Percentiles rank a stretch among this genome's conserved stretches.
phyloP scores from a whole-genome alignment of 2,113 vertebrate species.

The Sinocyclocheilus maitianheensis region DNA sequence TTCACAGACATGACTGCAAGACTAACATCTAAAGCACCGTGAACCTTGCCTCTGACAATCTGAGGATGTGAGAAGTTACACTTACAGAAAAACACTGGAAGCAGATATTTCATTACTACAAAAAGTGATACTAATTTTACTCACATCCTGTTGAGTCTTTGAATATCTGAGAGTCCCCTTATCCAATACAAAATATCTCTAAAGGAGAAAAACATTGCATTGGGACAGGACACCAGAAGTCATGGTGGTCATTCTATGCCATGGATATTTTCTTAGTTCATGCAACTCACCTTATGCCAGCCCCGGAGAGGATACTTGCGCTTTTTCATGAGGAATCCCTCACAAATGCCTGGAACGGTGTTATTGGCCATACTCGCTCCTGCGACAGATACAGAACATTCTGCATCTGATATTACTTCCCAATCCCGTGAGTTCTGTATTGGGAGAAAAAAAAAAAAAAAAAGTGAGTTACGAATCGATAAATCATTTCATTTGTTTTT shows the following conservation, averaged over 20 bases:
- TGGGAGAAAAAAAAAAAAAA: neutral
- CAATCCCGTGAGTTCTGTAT: slow-evolving; percentile 82
- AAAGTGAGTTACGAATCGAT: neutral
- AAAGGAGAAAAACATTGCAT: slow-evolving; percentile 22
- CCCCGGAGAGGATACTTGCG: slow-evolving; percentile 95
- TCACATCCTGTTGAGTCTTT: slow-evolving; percentile 88
- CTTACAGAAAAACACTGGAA: neutral
- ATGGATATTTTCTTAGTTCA: neutral
- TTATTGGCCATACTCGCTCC: slow-evolving; percentile 63
- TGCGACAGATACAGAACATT: slow-evolving; percentile 5
- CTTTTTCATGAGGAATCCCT: slow-evolving; percentile 92
- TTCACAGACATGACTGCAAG: slow-evolving; percentile 92
- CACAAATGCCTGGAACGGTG: slow-evolving; percentile 76
- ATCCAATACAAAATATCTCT: slow-evolving; percentile 91
- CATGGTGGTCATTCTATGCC: neutral
- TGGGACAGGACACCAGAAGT: neutral
- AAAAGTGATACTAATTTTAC: slow-evolving; percentile 55
- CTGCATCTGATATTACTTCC: slow-evolving; percentile 86
- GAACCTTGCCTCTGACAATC: slow-evolving; percentile 86
- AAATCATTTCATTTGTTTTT: neutral
- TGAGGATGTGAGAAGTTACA: slow-evolving; percentile 57
- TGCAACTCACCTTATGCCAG: slow-evolving; percentile 88
- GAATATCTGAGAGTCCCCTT: slow-evolving; percentile 85
- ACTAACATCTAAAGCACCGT: slow-evolving; percentile 86
- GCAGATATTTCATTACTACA: neutral